These are phyloP conservation scores for Bos indicus DNA, from an alignment of 2,113 vertebrate species.

Conservation along the genomic window DNA sequence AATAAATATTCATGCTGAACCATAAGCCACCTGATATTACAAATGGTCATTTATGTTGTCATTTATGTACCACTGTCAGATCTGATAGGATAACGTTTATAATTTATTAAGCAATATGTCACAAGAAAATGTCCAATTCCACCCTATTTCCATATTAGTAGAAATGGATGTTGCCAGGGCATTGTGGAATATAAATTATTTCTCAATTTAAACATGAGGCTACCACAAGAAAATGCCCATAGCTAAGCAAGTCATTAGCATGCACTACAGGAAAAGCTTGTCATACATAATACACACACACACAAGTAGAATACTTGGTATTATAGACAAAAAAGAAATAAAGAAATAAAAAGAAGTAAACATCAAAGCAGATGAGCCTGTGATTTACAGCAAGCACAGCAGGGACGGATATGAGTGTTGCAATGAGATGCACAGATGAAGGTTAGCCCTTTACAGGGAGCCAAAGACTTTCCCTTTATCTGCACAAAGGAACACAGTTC, in stretches of 20 bases:
- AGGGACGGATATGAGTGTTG: not conserved
- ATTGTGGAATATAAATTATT: conserved; percentile 49
- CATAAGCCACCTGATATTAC: conserved; percentile 16
- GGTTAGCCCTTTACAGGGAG: not conserved
- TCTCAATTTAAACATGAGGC: conserved; percentile 25
- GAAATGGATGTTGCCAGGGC: conserved; percentile 1
- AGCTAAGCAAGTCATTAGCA: conserved; percentile 44
- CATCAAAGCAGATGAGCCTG: not conserved
- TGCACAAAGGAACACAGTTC: not conserved
- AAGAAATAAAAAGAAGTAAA: not conserved
- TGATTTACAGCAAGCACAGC: conserved; percentile 3
- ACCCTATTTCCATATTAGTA: conserved; percentile 27
- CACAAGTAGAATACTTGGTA: not conserved
- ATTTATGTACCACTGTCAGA: conserved; percentile 26
- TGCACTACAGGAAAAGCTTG: not conserved
- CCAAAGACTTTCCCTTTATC: not conserved
- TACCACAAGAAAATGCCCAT: conserved; percentile 12
- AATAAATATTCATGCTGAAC: conserved; percentile 47
- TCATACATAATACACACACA: not conserved
- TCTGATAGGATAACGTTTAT: conserved; percentile 38
- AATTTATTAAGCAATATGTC: conserved; percentile 66
- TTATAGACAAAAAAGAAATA: not conserved
- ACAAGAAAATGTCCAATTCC: conserved; percentile 32
- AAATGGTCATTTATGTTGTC: conserved; percentile 37
- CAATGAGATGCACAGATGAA: not conserved